Percentiles rank a stretch among this genome's conserved stretches.
Evolutionary conservation across 2,888 invertebrate species (phyloP).

Genomic region (Monochamus alternatus): DNA sequence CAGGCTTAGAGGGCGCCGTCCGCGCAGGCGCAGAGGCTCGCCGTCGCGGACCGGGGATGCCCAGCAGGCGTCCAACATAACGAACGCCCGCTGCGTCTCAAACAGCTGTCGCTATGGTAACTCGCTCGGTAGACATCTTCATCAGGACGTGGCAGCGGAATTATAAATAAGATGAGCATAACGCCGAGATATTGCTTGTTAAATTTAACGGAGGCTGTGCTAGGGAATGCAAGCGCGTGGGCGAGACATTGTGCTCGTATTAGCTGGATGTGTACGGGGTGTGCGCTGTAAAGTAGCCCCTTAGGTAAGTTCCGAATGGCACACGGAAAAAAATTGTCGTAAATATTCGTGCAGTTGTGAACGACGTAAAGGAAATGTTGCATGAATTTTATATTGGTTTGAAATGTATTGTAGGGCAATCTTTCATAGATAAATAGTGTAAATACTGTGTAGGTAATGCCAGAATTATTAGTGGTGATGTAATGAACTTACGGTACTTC

Average conservation of each 20-base stretch:
- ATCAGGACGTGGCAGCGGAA: constrained; percentile 67
- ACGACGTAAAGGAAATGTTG: too few species aligned
- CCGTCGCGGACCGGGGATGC: constrained; percentile 47
- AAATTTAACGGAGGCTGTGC: constrained; percentile 55
- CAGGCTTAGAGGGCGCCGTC: not conserved
- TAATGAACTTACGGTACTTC: too few species aligned
- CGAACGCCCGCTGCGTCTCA: constrained; percentile 61
- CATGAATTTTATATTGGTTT: too few species aligned
- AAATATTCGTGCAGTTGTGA: too few species aligned
- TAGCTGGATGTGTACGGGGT: constrained; percentile 16
- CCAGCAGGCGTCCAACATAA: constrained; percentile 66
- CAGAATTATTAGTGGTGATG: too few species aligned
- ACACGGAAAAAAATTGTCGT: too few species aligned
- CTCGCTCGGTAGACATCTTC: constrained; percentile 69
- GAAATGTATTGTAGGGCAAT: too few species aligned
- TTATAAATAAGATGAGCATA: constrained; percentile 67
- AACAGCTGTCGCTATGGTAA: constrained; percentile 63
- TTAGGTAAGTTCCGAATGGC: not conserved
- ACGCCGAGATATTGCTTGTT: constrained; percentile 65
- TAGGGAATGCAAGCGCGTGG: constrained; percentile 48
- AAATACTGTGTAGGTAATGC: too few species aligned
- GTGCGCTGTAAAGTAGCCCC: not conserved
- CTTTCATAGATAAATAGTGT: too few species aligned
- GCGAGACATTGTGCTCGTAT: constrained; percentile 47
- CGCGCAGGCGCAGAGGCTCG: constrained; percentile 55